Base-by-base conservation (phyloP, 1,140 invertebrate species). In the Lutraria rhynchaena region DNA sequence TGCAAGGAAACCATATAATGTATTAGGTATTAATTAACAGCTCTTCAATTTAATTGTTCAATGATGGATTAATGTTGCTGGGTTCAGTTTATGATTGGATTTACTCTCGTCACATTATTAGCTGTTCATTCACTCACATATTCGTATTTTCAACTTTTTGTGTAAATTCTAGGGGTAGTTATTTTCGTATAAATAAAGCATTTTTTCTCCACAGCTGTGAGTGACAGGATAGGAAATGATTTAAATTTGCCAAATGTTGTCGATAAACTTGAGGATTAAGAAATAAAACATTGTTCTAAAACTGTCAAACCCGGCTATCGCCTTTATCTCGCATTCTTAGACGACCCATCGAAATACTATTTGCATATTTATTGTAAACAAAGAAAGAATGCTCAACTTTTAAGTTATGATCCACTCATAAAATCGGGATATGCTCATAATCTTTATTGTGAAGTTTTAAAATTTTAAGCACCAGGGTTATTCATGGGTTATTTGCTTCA, bases 291-390 rank as follows among this genome's bases (percentile, higher is more conserved):
- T 61, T 75, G 73, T 75, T 75, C 73, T 51, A 61, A 75, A 61
- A 60, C 57, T 75, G 73, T 75, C 73, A 75, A 61, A 75, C 57
- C 58, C 27, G 22, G 73, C 41, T 75, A 75, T 75, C 73, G 49
- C 49, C 33, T 75, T 75, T 75, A 75, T 75, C 73, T 75, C 57
- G 35, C 19, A 44, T 31, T 61, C 55, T 75, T 22, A 61, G 49
- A 41, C 29, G 41, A 53, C 37, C 35, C 22, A 31, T 61, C 22
- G 31, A 61, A 17, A 33, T 29, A 41, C 53, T 75, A 75, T 61
- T 75, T 75, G 73, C 73, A 44, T 75, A 75, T 75, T 75, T 75
- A 75, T 75, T 60, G 73, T 75, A 75, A 75, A 75, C 73, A 75
- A 75, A 75, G 73, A 60, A 74, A 75, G 22, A 75, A 24, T 60